A percentile compares a stretch with the other conserved stretches of the same genome.
These are phyloP conservation scores for Phymanthus crucifer DNA, from an alignment of 92 coral and sea anemone species.

Conservation along the genomic window DNA sequence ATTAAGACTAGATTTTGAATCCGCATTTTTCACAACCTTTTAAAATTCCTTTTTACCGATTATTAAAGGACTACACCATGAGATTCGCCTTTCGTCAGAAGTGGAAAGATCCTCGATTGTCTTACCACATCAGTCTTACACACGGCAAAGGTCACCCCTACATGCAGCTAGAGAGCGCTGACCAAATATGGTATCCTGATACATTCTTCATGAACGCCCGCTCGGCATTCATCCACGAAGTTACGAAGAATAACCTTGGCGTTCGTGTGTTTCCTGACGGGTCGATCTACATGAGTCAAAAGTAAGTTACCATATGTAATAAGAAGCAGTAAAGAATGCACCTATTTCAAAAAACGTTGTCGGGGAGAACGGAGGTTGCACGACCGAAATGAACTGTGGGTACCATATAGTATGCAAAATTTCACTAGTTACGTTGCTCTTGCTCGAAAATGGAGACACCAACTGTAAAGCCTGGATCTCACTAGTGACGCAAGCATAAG, in stretches of 20 bases:
- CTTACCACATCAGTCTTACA: constrained; percentile 47
- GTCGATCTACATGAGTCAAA: constrained; percentile 46
- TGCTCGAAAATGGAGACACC: no score
- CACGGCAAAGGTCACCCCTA: constrained; percentile 37
- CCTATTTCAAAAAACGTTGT: no score
- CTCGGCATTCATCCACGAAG: constrained; percentile 52
- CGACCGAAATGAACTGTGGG: no score
- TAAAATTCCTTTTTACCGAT: background rate
- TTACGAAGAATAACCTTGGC: constrained; percentile 55
- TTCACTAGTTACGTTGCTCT: no score
- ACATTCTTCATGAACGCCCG: constrained; percentile 75
- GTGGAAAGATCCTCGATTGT: constrained; percentile 67
- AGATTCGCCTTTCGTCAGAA: constrained; percentile 70
- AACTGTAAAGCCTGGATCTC: no score
- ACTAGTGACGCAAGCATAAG: no score
- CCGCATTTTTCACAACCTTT: no score
- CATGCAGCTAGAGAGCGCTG: constrained; percentile 57
- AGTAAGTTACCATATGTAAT: constrained; percentile 11
- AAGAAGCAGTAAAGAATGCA: background rate
- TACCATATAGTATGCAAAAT: no score
- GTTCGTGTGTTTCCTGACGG: constrained; percentile 59
- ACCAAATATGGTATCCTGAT: constrained; percentile 72
- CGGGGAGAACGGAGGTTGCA: no score
- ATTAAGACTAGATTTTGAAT: no score
- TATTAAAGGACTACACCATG: constrained; percentile 65